A percentile compares a stretch with the other conserved stretches of the same genome.
Conservation (phyloP, 2,888 invertebrate species). For the Dryomyza anilis region DNA sequence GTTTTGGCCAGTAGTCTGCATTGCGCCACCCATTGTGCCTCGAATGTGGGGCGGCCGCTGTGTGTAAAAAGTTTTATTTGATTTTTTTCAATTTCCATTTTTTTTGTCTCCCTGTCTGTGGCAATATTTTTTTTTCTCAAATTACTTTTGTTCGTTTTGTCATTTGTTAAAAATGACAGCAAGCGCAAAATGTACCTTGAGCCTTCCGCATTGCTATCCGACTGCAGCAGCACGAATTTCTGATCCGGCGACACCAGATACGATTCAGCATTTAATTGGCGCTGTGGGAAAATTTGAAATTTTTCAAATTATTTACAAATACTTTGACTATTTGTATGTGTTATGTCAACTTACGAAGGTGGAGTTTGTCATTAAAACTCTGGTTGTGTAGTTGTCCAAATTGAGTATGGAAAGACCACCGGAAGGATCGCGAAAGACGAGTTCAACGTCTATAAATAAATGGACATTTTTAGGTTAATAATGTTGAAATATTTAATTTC, state of each 20-base stretch:
- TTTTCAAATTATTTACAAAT: not conserved
- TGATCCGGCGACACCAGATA: constrained; percentile 79
- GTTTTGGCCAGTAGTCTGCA: no score
- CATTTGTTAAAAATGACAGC: no score
- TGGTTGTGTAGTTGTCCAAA: constrained; percentile 75
- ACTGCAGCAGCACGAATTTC: constrained; percentile 77
- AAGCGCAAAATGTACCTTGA: constrained; percentile 44
- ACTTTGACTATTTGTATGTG: not conserved
- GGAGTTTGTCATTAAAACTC: constrained; percentile 78
- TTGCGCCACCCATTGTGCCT: no score
- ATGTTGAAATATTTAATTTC: no score
- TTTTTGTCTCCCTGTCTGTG: no score
- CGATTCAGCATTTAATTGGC: constrained; percentile 78
- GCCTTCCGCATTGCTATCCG: constrained; percentile 64
- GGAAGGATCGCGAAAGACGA: constrained; percentile 77
- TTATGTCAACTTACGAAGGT: constrained; percentile 79
- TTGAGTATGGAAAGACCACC: constrained; percentile 81
- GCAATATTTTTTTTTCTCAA: no score
- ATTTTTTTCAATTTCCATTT: no score
- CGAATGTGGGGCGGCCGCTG: no score
- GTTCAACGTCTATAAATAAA: constrained; percentile 78
- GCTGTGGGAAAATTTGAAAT: no score
- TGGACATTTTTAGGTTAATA: no score
- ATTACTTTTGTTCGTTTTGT: no score
- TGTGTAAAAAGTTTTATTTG: no score